phyloP scores from a whole-genome alignment of 2,113 vertebrate genomes.

The Naja naja region DNA sequence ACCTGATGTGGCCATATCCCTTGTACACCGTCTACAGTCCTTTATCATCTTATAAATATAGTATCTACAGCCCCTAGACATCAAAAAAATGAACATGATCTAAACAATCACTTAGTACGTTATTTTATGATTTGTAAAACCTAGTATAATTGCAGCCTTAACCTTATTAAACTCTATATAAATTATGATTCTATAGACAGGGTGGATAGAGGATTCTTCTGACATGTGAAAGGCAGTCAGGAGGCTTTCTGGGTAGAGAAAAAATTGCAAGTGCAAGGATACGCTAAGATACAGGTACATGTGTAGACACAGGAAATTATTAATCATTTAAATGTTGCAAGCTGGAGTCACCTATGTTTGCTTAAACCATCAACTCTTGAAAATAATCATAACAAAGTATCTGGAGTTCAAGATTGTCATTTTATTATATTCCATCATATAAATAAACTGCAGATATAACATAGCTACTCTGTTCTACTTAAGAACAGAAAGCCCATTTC shows the following conservation, averaged over 20 bases:
- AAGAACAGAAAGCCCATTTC: background rate
- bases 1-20: background rate
- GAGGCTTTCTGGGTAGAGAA: background rate
- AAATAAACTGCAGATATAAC: background rate
- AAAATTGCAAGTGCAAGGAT: background rate
- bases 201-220: background rate
- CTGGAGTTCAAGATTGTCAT: background rate
- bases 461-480: background rate
- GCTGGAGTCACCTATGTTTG: background rate
- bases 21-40: background rate
- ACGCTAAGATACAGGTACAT: background rate
- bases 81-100: background rate
- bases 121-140: background rate
- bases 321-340: background rate
- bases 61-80: background rate
- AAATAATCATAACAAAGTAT: background rate
- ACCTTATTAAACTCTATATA: background rate
- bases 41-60: background rate
- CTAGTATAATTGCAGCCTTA: background rate
- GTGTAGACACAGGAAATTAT: background rate
- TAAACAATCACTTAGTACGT: background rate
- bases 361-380: background rate
- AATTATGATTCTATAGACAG: background rate
- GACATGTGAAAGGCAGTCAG: background rate
- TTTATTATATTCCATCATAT: background rate